Evolutionary conservation across 1,140 invertebrate species (phyloP).

Genomic region (Maniola jurtina): DNA sequence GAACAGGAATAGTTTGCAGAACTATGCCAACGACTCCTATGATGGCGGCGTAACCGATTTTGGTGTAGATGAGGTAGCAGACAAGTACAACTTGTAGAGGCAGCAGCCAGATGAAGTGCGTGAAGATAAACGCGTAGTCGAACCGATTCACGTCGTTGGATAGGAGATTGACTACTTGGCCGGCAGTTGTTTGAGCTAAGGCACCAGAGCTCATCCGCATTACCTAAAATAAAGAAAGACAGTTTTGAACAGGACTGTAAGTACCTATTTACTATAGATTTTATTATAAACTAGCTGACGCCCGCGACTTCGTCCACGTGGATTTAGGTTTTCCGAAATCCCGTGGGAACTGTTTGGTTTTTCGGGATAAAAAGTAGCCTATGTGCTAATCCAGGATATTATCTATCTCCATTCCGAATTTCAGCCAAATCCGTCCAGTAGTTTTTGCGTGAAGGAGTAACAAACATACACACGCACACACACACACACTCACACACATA

Average conservation of each 20-base stretch:
- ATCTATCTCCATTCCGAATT: too few relatives aligned
- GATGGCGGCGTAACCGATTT: slow-evolving; percentile 84
- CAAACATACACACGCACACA: too few relatives aligned
- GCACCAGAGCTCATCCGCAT: slow-evolving; percentile 84
- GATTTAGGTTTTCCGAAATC: too few relatives aligned
- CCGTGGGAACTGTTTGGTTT: too few relatives aligned
- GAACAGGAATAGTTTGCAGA: slow-evolving; percentile 83
- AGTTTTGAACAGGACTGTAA: neutral
- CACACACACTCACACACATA: too few relatives aligned
- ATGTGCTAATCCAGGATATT: too few relatives aligned
- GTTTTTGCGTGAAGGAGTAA: too few relatives aligned
- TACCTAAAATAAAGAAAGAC: slow-evolving; percentile 46
- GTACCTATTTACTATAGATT: too few relatives aligned
- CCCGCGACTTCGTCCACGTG: too few relatives aligned
- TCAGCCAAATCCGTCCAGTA: too few relatives aligned
- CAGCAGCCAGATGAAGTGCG: slow-evolving; percentile 86
- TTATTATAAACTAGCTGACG: too few relatives aligned
- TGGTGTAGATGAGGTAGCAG: slow-evolving; percentile 85
- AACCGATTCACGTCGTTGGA: slow-evolving; percentile 89
- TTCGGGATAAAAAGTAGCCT: too few relatives aligned
- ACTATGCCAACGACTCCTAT: slow-evolving; percentile 84
- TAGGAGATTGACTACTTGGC: slow-evolving; percentile 91
- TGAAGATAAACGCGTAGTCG: slow-evolving; percentile 81
- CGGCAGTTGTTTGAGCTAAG: slow-evolving; percentile 86
- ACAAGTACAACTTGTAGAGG: slow-evolving; percentile 85